Evolutionary conservation across 2,797 vertebrate species (phyloP).

Genomic region (Xyrichtys novacula): DNA sequence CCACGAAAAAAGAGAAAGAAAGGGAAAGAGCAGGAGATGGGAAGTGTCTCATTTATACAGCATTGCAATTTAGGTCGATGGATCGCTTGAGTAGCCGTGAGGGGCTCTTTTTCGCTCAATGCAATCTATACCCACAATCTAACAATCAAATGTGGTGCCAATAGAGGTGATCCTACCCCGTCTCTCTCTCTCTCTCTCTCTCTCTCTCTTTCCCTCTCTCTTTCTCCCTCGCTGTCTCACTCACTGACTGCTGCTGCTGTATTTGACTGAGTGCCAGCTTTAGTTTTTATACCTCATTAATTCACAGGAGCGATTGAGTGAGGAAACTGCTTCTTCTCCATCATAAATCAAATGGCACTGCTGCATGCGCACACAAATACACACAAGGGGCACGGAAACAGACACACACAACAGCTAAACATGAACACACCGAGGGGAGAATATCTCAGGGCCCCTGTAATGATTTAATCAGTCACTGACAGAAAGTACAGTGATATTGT

Average conservation of each 20-base stretch:
- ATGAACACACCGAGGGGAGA: constrained; percentile 54
- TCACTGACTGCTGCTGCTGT: constrained; percentile 52
- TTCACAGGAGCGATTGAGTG: constrained; percentile 84
- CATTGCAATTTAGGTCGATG: constrained; percentile 63
- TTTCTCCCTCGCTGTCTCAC: not conserved
- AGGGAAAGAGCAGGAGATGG: constrained; percentile 30
- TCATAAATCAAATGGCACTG: constrained; percentile 79
- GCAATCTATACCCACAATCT: constrained; percentile 63
- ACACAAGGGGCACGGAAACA: not conserved
- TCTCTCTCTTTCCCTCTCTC: constrained; percentile 8
- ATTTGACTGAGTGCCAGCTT: constrained; percentile 81
- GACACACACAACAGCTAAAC: constrained; percentile 47
- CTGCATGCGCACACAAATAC: constrained; percentile 16
- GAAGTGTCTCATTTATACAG: constrained; percentile 61
- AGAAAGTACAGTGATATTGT: constrained; percentile 78
- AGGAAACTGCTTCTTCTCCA: constrained; percentile 79
- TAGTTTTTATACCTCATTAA: constrained; percentile 87
- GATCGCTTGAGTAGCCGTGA: constrained; percentile 57
- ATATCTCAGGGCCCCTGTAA: constrained; percentile 75
- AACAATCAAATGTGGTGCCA: constrained; percentile 65
- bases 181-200: constrained; percentile 23
- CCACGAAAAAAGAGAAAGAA: constrained; percentile 18
- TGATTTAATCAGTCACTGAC: constrained; percentile 87
- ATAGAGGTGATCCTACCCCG: constrained; percentile 51
- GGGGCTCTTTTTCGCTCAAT: constrained; percentile 50